Evolutionary conservation across 2,797 vertebrate genomes (phyloP).

Genomic region (Mormyrops attenuatus): DNA sequence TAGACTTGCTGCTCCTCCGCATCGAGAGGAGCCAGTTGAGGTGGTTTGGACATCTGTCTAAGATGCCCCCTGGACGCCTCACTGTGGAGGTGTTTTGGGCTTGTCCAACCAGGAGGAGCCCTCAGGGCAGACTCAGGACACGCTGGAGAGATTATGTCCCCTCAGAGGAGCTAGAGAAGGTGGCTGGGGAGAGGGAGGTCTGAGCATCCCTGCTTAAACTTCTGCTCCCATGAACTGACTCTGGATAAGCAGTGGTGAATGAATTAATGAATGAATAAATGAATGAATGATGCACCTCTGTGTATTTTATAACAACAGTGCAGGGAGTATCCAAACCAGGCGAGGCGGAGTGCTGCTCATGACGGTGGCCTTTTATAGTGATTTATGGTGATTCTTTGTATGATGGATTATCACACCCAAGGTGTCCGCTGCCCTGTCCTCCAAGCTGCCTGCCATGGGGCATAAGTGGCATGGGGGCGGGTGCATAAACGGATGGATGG

Average conservation of each 20-base stretch:
- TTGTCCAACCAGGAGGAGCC: neutral
- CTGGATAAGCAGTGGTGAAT: neutral
- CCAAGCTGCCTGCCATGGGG: neutral
- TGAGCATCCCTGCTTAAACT: neutral
- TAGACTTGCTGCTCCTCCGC: neutral
- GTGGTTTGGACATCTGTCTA: neutral
- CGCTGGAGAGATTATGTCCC: neutral
- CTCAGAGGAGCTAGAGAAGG: neutral
- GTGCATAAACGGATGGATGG: neutral
- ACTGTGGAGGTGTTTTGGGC: neutral
- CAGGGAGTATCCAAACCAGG: neutral
- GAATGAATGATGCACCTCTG: neutral
- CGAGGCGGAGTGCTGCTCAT: neutral
- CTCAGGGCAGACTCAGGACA: neutral
- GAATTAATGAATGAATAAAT: neutral
- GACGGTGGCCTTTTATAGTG: neutral
- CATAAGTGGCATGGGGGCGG: neutral
- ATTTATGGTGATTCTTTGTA: neutral
- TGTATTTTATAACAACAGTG: neutral
- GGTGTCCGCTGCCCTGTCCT: neutral
- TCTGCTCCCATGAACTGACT: neutral
- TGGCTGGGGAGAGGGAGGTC: neutral
- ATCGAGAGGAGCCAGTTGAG: neutral
- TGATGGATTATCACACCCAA: neutral
- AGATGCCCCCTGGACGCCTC: neutral